Conservation (phyloP, 2,888 invertebrate genomes). For the Leptarthrus brevirostris region DNA sequence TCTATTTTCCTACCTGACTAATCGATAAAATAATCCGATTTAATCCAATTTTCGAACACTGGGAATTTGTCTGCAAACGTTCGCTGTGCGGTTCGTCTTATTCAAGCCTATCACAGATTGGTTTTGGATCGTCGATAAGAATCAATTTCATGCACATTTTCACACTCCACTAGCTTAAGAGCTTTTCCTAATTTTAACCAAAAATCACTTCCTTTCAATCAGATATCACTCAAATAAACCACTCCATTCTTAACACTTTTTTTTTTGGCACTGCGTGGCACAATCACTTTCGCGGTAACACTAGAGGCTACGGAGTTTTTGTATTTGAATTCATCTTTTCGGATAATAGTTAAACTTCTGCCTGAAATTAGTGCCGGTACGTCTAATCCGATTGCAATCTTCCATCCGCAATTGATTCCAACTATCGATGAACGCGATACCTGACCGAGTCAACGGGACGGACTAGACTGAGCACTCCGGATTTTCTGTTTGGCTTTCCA, state of each 20-base stretch:
- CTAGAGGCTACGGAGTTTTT: too few species aligned
- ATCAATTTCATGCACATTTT: constrained; percentile 36
- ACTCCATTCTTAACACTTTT: background rate
- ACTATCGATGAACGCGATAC: constrained; percentile 11
- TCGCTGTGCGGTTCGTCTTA: too few species aligned
- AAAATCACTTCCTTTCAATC: constrained; percentile 15
- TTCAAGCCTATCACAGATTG: background rate
- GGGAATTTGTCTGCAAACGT: constrained; percentile 1
- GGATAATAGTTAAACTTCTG: too few species aligned
- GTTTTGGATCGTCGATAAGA: background rate
- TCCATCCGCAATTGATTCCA: background rate
- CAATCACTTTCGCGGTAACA: background rate
- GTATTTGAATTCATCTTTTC: too few species aligned
- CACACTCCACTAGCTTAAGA: constrained; percentile 13
- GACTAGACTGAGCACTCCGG: constrained; percentile 9
- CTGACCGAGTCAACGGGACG: background rate
- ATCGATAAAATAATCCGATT: constrained; percentile 17
- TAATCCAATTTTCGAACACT: constrained; percentile 25
- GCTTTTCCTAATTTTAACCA: background rate
- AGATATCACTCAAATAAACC: too few species aligned
- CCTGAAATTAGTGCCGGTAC: background rate
- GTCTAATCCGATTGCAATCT: too few species aligned
- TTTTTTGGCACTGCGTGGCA: constrained; percentile 12
- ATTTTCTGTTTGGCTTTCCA: constrained; percentile 10
- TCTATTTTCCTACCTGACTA: constrained; percentile 6